phyloP scores from a whole-genome alignment of 2,113 vertebrate species.

The Girardinichthys multiradiatus region DNA sequence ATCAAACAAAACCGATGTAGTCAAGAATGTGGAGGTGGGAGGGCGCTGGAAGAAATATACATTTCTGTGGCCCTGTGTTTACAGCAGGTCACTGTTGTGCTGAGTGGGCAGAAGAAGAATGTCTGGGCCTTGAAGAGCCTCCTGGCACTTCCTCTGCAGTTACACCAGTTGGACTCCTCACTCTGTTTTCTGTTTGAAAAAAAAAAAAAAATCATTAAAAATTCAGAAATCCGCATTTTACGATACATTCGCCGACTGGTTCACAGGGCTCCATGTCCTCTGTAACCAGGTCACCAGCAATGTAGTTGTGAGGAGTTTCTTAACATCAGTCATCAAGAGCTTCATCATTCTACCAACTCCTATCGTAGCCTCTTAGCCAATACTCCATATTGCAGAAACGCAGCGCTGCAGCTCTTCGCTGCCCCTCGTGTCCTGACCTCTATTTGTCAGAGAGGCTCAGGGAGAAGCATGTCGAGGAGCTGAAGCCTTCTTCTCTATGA shows the following conservation, averaged over 20 bases:
- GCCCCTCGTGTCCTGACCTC: conserved; percentile 54
- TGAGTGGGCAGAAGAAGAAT: conserved; percentile 38
- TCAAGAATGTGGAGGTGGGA: conserved; percentile 88
- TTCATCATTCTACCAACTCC: conserved; percentile 70
- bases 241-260: neutral
- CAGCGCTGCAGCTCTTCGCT: conserved; percentile 42
- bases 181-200: conserved; percentile 4
- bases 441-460: conserved; percentile 55
- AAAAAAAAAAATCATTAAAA: neutral
- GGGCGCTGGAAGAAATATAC: conserved; percentile 85
- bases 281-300: conserved; percentile 69
- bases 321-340: conserved; percentile 70
- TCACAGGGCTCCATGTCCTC: conserved; percentile 50
- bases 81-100: conserved; percentile 63
- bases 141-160: conserved; percentile 15
- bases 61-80: conserved; percentile 85
- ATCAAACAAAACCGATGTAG: conserved; percentile 98
- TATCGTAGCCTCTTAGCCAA: conserved; percentile 29
- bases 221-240: neutral
- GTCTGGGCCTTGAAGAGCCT: conserved; percentile 24
- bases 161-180: conserved; percentile 10
- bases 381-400: conserved; percentile 48
- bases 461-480: conserved; percentile 27
- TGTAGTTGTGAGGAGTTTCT: conserved; percentile 50
- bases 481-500: conserved; percentile 30